A percentile compares a stretch with the other conserved stretches of the same genome.
Evolutionary conservation across 35 echinoderm and acorn worm species (phyloP).

Genomic region (Ophiothrix spiculata): DNA sequence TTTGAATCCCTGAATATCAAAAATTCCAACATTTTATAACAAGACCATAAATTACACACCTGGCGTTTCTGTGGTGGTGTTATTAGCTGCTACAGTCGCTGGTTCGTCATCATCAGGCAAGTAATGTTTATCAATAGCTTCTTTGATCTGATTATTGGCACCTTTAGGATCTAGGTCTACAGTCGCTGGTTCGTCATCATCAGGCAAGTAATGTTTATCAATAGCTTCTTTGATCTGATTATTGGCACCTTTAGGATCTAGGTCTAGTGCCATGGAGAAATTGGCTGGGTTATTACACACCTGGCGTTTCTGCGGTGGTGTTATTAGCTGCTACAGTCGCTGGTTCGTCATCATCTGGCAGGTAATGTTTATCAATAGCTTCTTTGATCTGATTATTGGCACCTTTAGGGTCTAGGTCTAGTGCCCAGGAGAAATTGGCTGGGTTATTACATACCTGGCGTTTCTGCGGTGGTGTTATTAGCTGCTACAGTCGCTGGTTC

Average conservation of each 20-base stretch:
- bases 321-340: too few species aligned
- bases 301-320: too few species aligned
- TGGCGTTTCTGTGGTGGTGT: too few species aligned
- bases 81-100: too few species aligned
- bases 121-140: conserved; percentile 89
- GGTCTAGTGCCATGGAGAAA: conserved; percentile 84
- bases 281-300: too few species aligned
- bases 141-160: conserved; percentile 86
- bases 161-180: conserved; percentile 90
- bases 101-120: conserved; percentile 92
- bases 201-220: conserved; percentile 87
- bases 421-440: conserved; percentile 90
- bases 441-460: conserved; percentile 20
- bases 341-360: conserved; percentile 91
- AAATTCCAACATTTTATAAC: too few species aligned
- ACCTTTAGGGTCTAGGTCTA: conserved; percentile 90
- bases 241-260: conserved; percentile 90
- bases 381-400: conserved; percentile 91
- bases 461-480: too few species aligned
- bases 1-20: too few species aligned
- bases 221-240: conserved; percentile 94
- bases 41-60: too few species aligned
- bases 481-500: conserved; percentile 49
- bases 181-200: conserved; percentile 80
- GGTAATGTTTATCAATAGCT: conserved; percentile 85